Evolutionary conservation across 2,113 vertebrate species (phyloP).

Genomic region (Urocynchramus pylzowi): DNA sequence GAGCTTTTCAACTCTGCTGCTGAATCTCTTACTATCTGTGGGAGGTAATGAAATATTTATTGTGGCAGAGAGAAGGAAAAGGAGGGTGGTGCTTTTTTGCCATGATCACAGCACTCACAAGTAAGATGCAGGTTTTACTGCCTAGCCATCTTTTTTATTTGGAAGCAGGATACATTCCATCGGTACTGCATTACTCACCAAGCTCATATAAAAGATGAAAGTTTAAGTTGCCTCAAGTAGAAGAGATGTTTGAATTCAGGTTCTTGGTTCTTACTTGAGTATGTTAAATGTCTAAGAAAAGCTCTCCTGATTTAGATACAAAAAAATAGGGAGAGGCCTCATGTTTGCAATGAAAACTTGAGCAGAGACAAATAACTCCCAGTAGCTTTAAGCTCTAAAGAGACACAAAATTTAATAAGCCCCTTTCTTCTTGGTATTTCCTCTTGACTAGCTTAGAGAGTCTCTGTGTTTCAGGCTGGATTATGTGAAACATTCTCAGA

Average conservation of each 20-base stretch:
- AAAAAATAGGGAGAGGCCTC: neutral
- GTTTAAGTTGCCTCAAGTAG: neutral
- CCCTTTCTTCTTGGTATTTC: neutral
- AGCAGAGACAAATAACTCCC: neutral
- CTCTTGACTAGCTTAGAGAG: neutral
- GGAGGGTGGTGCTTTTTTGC: neutral
- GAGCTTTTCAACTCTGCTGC: neutral
- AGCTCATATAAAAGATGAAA: neutral
- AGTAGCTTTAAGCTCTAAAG: neutral
- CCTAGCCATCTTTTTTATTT: neutral
- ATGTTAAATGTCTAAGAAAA: neutral
- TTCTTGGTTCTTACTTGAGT: neutral
- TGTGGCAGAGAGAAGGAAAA: neutral
- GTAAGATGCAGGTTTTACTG: neutral
- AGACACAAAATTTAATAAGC: neutral
- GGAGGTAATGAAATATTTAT: neutral
- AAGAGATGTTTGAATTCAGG: neutral
- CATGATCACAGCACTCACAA: neutral
- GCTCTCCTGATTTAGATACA: neutral
- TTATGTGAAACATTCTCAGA: neutral
- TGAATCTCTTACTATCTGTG: neutral
- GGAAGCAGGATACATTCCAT: neutral
- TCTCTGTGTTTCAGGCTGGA: neutral
- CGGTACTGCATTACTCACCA: neutral
- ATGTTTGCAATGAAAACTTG: neutral